Conservation (phyloP, 2,113 vertebrate species). For the Sapayoa aenigma region DNA sequence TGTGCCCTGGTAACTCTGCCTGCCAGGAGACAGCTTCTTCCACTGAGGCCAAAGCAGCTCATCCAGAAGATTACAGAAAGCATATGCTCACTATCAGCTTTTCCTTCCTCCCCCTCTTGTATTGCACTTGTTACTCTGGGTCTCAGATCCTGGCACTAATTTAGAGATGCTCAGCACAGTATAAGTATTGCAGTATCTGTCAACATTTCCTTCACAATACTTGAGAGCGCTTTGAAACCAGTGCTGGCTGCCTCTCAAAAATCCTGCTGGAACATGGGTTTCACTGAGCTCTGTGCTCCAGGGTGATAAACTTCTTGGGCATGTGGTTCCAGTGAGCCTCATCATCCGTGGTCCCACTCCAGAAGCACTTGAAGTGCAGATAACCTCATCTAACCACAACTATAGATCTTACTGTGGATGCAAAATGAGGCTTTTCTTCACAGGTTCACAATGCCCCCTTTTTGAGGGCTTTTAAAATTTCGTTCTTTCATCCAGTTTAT, state of each 20-base stretch:
- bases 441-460: neutral
- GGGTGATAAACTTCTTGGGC: neutral
- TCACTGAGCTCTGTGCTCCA: neutral
- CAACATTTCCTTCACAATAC: neutral
- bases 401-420: neutral
- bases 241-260: neutral
- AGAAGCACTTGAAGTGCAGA: neutral
- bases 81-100: neutral
- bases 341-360: neutral
- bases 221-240: neutral
- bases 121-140: neutral
- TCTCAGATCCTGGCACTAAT: neutral
- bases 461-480: neutral
- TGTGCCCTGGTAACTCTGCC: neutral
- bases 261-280: neutral
- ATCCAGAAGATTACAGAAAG: neutral
- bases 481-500: neutral
- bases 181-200: neutral
- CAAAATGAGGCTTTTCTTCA: neutral
- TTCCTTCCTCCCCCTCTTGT: neutral
- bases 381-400: neutral
- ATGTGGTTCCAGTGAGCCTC: accelerated
- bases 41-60: neutral
- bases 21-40: neutral
- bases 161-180: neutral